Evolutionary conservation across 2,888 invertebrate species (phyloP), one percentile per base, ranked within the genome.

Genomic region (Ctenicera cuprea): DNA sequence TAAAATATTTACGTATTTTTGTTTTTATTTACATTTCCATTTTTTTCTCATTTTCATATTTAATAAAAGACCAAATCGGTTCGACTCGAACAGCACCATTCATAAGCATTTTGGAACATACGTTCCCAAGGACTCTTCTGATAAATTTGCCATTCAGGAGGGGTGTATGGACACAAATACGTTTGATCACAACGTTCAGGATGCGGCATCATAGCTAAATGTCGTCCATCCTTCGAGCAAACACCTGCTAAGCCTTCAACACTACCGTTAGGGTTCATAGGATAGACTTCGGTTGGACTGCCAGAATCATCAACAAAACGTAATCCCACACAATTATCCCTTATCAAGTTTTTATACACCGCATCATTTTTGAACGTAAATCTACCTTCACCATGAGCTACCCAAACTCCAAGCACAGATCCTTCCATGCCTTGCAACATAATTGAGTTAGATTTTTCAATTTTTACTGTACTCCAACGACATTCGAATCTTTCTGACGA

Each of bases 121-220:
- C 92, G 90, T 77, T 95, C 91, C 98, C 98, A 99, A 0, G 98
- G 98, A 30, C 97, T 94, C 80, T 90, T 90, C 72, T 90, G 87
- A 74, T 89, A 88, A 26, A 85, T 83, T 2, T 83, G 80, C 85
- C 91, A 90, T 67, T 86, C 85, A 7, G 87, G 84, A 7, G 92
- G 92, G 78, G 88, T 87, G 84, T 93, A 92, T 0, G 97, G 94
- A 92, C 97, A 96, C 87, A 98, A 98, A 94, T 96, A 97, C 79
- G 93, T 92, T 80, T 95, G 90, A 74, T 94, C 92, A 84, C 96
- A 96, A 75, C 98, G 91, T 88, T 99, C 99, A 0, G 99, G 98
- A 89, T 99, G 99, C 1, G 99, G 99, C 99, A 99, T 99, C 91
- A 99, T 92, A 0, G 98, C 99, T 80, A 98, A 89, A 87, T 99